Conservation (phyloP, 2,888 invertebrate species). For the Melikaiella ostensackeni region DNA sequence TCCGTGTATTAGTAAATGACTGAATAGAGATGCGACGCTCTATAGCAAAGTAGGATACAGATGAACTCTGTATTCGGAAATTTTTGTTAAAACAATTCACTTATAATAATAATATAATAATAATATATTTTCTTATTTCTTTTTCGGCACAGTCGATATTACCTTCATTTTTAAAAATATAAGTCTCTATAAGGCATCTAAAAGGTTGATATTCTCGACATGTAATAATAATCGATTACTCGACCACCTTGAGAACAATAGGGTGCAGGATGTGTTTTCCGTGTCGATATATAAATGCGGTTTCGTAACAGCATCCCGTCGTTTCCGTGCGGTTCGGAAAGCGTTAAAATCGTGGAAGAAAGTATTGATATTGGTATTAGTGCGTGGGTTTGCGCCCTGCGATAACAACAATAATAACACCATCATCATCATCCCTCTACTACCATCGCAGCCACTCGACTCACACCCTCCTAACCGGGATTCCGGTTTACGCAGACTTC, state of each 20-base stretch:
- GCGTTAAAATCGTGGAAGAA: slow-evolving; percentile 20
- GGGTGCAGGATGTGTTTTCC: not conserved
- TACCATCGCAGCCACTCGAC: slow-evolving; percentile 49
- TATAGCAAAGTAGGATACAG: no score
- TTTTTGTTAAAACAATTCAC: no score
- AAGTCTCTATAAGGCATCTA: not conserved
- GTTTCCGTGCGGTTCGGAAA: slow-evolving; percentile 17
- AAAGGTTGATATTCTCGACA: not conserved
- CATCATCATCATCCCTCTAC: slow-evolving; percentile 47
- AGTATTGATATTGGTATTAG: slow-evolving; percentile 16
- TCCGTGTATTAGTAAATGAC: no score
- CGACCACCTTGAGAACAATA: not conserved
- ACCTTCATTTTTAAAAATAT: not conserved
- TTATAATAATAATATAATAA: no score
- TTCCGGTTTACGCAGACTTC: slow-evolving; percentile 67
- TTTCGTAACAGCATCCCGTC: slow-evolving; percentile 26
- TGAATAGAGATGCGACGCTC: no score
- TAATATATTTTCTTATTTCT: no score
- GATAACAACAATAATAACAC: slow-evolving; percentile 46
- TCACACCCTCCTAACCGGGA: slow-evolving; percentile 47
- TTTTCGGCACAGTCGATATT: not conserved
- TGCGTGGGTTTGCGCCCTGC: slow-evolving; percentile 11
- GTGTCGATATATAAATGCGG: slow-evolving; percentile 8
- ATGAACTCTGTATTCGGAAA: no score
- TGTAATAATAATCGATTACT: slow-evolving; percentile 5